Base-by-base conservation (phyloP, 2,113 vertebrate species). In the Solea solea region DNA sequence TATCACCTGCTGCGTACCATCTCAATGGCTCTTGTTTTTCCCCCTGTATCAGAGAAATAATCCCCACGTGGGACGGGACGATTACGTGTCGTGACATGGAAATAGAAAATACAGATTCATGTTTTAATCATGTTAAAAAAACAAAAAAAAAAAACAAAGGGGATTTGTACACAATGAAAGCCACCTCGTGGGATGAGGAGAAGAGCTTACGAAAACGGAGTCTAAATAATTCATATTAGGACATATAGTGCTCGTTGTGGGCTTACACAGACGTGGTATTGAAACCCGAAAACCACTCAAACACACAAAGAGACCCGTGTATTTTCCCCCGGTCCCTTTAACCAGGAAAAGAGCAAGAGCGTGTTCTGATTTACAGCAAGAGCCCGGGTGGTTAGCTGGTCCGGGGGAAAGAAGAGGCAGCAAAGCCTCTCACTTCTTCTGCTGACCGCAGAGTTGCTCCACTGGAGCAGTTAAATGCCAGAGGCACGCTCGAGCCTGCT, bases 1-100 rank as follows among this genome's bases (percentile, higher is more conserved):
- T 21, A 53, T 56, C 61, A 57, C 25, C 64, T 1, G 44, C 60
- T 65, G 70, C 54, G 61, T 8, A 16, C 12, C 53, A 28, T 69
- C 68, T 63, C 72, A 64, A 56, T 64, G 63, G 63, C 60, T 74
- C 49, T 74, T 76, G 59, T 63, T 71, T 80, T 69, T 53, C 25
- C 13, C 8, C 10, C 13, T 52, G 55, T 46, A 58, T 58, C 58
- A 56, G 65, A 50, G 25, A 49, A 72, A 53, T 74, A 78, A 83
- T 71, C 73, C 78, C 77, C 52, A n/a, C 51, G 74, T 68, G 66
- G 71, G 71, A 62, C 7, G 7, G 45, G 21, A 11, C 12, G 34
- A 68, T 80, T 67, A 72, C 58, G 64, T 76, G 55, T 70, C 61
- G 70, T 64, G 59, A 70, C 70, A 63, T 49, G 63, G 42, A 48